phyloP scores from a whole-genome alignment of 2,797 vertebrate species.

The Sebastes melanostomus region DNA sequence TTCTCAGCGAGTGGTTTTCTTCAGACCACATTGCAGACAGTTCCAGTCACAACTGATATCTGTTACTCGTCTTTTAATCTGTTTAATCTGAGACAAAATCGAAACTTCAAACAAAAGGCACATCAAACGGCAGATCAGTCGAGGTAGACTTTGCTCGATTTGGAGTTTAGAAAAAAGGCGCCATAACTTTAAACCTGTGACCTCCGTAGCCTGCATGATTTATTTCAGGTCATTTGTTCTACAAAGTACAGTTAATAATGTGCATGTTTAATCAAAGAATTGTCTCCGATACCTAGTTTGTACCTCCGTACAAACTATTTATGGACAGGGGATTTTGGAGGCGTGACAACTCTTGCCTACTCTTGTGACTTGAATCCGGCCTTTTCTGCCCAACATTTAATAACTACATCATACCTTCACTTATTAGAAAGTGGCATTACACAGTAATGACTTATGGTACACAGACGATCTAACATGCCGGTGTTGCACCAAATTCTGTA shows the following conservation, averaged over 20 bases:
- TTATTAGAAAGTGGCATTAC: neutral
- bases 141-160: neutral
- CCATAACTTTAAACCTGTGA: neutral
- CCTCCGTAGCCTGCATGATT: neutral
- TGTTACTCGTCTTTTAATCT: neutral
- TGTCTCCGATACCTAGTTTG: no score
- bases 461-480: neutral
- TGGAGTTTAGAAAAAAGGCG: neutral
- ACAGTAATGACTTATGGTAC: neutral
- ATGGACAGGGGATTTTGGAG: neutral
- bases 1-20: neutral
- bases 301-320: neutral
- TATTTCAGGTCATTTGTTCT: neutral
- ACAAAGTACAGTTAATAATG: neutral
- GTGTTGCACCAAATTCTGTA: neutral
- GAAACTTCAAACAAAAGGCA: no score
- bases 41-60: neutral
- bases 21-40: neutral
- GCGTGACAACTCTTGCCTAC: neutral
- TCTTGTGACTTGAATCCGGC: neutral
- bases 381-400: neutral
- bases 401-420: neutral
- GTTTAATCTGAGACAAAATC: neutral
- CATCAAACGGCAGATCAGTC: neutral
- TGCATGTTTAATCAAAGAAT: neutral